phyloP scores from a whole-genome alignment of 1,140 invertebrate species.

The Aphaenogaster floridana region DNA sequence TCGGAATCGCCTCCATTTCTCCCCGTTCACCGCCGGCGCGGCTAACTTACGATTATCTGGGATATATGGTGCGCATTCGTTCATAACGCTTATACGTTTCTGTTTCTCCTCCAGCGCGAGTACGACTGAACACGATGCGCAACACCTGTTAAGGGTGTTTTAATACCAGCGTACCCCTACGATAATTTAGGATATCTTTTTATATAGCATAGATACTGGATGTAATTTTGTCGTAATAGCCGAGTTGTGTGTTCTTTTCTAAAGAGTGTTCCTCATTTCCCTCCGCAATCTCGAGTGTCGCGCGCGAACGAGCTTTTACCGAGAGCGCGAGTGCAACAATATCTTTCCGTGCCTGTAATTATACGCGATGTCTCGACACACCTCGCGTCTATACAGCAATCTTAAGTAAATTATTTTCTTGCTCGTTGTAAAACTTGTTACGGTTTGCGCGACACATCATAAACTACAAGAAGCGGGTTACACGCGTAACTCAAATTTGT shows the following conservation, averaged over 20 bases:
- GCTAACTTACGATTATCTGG: conserved; percentile 75
- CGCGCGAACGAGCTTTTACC: no score
- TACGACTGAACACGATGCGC: neutral
- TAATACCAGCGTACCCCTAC: neutral
- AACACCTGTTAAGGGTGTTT: neutral
- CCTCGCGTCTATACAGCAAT: neutral
- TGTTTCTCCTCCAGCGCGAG: neutral
- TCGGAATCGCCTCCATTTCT: neutral
- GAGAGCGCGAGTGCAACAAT: neutral
- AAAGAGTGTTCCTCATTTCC: no score
- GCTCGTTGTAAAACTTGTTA: neutral
- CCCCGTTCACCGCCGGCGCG: conserved; percentile 35
- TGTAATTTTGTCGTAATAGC: neutral
- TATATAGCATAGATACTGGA: neutral
- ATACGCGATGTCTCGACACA: neutral
- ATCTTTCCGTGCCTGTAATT: neutral
- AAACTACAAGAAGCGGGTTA: neutral
- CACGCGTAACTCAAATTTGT: neutral
- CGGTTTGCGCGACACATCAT: neutral
- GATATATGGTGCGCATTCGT: conserved; percentile 76
- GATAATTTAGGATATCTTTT: neutral
- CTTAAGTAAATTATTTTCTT: neutral
- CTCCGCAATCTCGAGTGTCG: no score
- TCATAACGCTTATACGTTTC: conserved; percentile 1
- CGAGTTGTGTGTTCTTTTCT: no score